Percentiles rank a stretch among this genome's conserved stretches.
Evolutionary conservation across 2,113 vertebrate genomes (phyloP).

Genomic region (Choloepus hoffmanni): DNA sequence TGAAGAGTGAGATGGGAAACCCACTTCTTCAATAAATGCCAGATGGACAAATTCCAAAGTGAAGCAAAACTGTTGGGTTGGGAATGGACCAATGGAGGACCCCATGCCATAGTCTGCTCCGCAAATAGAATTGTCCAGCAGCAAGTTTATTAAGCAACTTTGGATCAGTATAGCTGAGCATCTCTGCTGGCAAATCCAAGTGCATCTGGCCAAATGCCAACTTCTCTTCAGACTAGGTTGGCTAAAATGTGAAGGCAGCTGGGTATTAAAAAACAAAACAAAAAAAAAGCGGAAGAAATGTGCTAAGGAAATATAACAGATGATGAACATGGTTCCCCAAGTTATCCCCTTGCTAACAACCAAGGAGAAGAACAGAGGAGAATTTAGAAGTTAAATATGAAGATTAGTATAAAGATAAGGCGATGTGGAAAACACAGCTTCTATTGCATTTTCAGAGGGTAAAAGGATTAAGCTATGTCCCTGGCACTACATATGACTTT

Average conservation of each 20-base stretch:
- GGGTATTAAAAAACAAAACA: neutral
- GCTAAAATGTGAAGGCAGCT: neutral
- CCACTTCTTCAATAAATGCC: slow-evolving; percentile 38
- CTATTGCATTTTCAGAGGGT: neutral
- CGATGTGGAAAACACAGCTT: neutral
- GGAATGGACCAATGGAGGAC: neutral
- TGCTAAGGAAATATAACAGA: slow-evolving; percentile 13
- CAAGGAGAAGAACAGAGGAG: neutral
- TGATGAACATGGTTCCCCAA: neutral
- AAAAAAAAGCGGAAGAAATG: neutral
- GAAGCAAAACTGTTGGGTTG: slow-evolving; percentile 36
- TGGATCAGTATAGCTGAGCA: neutral
- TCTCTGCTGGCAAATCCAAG: neutral
- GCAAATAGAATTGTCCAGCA: neutral
- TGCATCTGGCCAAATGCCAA: neutral
- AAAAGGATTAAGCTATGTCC: neutral
- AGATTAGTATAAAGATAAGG: neutral
- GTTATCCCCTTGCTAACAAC: neutral
- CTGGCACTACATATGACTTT: neutral
- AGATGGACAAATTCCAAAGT: slow-evolving; percentile 25
- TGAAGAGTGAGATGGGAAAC: slow-evolving; percentile 42
- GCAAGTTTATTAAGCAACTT: neutral
- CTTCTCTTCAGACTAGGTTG: slow-evolving; percentile 6
- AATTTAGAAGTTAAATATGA: neutral
- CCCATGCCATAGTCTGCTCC: neutral